Evolutionary conservation across 2,888 invertebrate species (phyloP), one percentile per base, ranked within the genome.

Genomic region (Cartodere bifasciata): DNA sequence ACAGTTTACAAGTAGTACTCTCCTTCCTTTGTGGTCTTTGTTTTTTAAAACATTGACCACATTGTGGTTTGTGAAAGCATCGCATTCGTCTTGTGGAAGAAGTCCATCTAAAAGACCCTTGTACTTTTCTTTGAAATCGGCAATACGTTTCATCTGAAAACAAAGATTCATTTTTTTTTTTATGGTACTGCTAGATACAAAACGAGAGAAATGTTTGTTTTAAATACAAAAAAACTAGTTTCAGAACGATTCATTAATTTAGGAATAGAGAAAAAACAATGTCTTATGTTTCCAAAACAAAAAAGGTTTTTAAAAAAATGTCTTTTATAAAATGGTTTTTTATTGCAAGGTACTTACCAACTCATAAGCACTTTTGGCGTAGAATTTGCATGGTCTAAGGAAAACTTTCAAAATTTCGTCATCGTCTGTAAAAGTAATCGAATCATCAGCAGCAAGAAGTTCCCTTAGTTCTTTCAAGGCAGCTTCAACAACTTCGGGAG

Each of bases 341-440:
- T 20, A 20, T 10, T n/a, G n/a, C n/a, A n/a, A n/a, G n/a, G n/a
- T n/a, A 64, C 73, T 73, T 54, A 82, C 83, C 65, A 86, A 62
- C 49, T 75, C 75, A 33, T 75, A 62, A 0, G 86, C 86, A 58
- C 84, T 83, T 46, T 84, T 68, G 1, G 85, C 77, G 46, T 86
- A 85, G 63, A 72, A 87, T 56, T 87, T 86, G 60, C 80, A 79
- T 14, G 84, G 82, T 35, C 87, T 69, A 34, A 87, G 62, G 52
- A 83, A 84, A 38, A 82, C 77, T n/a, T 73, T 64, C 6, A 87
- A 66, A 23, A 80, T 70, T 16, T 81, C 81, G 43, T 81, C 81
- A 23, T 82, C 81, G 35, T 68, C 70, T 48, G 62, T 83, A 50
- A 69, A 64, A 31, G 84, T 51, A 37, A 77, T 77, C 27, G 72